Evolutionary conservation across 2,113 vertebrate species (phyloP).

Genomic region (Thalassoma bifasciatum): DNA sequence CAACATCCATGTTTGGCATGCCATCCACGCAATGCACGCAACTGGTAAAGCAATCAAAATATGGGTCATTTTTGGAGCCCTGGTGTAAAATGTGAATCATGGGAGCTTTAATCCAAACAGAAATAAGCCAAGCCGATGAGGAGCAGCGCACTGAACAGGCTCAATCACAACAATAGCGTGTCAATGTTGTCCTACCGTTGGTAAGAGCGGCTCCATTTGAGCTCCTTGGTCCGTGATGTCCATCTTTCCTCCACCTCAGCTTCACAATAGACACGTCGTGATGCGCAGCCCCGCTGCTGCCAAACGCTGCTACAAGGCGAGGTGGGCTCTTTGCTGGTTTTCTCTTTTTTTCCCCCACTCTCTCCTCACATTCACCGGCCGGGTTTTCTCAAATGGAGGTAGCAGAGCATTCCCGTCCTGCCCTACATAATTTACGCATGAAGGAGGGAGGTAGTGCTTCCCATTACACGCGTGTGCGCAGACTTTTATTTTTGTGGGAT

Average conservation of each 20-base stretch:
- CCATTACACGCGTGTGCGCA: constrained; percentile 47
- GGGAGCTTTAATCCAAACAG: background rate
- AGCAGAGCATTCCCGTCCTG: constrained; percentile 65
- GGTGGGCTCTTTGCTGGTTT: background rate
- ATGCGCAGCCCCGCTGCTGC: constrained; percentile 57
- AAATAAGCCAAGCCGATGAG: background rate
- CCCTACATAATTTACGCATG: constrained; percentile 79
- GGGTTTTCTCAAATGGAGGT: constrained; percentile 68
- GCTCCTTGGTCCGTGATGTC: constrained; percentile 95
- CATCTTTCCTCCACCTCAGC: constrained; percentile 85
- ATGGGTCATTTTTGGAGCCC: constrained; percentile 18
- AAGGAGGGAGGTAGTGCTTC: constrained; percentile 73
- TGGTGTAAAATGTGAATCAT: constrained; percentile 2
- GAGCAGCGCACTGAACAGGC: background rate
- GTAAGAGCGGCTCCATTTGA: constrained; percentile 97
- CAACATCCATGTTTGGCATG: constrained; percentile 24
- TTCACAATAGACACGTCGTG: constrained; percentile 50
- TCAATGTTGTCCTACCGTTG: constrained; percentile 85
- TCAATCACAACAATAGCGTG: background rate
- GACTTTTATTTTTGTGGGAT: background rate
- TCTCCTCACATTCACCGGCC: constrained; percentile 46
- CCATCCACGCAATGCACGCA: background rate
- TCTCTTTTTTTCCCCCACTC: background rate
- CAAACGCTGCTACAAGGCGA: constrained; percentile 26
- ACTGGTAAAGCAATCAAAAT: background rate